Base-by-base conservation (phyloP, 2,797 vertebrate species). In the Aviceda cuculoides region DNA sequence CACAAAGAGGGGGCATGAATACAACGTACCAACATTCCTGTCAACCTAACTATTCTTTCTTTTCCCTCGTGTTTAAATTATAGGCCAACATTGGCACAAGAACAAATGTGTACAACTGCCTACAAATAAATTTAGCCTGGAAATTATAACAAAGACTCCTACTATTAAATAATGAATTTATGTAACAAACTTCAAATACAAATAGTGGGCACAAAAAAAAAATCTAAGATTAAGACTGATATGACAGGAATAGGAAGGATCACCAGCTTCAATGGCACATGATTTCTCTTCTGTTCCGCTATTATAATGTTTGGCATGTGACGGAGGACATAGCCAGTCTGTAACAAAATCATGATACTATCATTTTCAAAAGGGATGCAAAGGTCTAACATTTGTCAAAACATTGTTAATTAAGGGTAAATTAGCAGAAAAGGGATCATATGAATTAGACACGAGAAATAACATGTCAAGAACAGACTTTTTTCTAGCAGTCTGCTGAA, bases 291-390 rank as follows among this genome's bases (percentile, higher is more conserved):
- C 62, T 67, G 11, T 31, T 78, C 31, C 49, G 47, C 9, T n/a
- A 16, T 44, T 78, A 59, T 0, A 83, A 68, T 9, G 12, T 39
- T 35, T 52, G 58, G 28, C 17, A 74, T 0, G 1, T 61, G 26
- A 75, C n/a, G 72, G 28, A 82, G 15, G 22, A 86, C 9, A 71
- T 0, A 47, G 35, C 21, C 59, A 50, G 13, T 16, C 47, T 84
- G 18, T 53, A 73, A 59, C 11, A 80, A 15, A 85, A 58, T 61
- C 52, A 37, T 0, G 1, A 72, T n/a, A 28, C 10, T 53, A 21
- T 26, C 13, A 52, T 33, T 84, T 55, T 10, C 44, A 74, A 39
- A 78, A 62, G 35, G 29, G 33, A 68, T 33, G 11, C 21, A 71
- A 74, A 89, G 8, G 10, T 74, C 29, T 33, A 95, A 66, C 2